These are phyloP conservation scores for Bombylius major DNA, from an alignment of 2,888 invertebrate species.

Conservation along the genomic window DNA sequence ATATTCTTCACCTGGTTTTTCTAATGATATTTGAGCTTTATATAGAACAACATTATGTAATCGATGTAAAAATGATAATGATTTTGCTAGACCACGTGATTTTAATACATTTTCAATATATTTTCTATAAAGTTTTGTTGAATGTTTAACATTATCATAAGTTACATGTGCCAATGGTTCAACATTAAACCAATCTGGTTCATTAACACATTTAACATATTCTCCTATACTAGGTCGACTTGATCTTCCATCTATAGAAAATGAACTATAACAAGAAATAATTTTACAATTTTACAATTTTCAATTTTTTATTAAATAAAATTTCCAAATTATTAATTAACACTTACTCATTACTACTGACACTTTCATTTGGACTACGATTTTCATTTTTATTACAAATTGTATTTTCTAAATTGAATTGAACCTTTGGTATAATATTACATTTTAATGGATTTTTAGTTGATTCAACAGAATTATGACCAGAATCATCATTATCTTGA, in stretches of 20 bases:
- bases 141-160: conserved; percentile 38
- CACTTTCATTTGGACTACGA: conserved; percentile 30
- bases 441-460: conserved; percentile 17
- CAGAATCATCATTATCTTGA: conserved; percentile 30
- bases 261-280: conserved; percentile 5
- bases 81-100: conserved; percentile 71
- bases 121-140: conserved; percentile 47
- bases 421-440: conserved; percentile 25
- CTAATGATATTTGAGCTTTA: conserved; percentile 58
- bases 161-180: conserved; percentile 42
- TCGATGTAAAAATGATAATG: conserved; percentile 64
- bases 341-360: conserved; percentile 34
- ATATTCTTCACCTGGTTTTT: conserved; percentile 37
- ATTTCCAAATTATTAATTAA: background rate
- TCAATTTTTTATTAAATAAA: background rate
- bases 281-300: background rate
- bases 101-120: conserved; percentile 82
- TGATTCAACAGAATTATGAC: conserved; percentile 29
- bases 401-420: conserved; percentile 30
- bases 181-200: conserved; percentile 40
- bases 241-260: background rate
- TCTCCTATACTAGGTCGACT: conserved; percentile 18
- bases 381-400: conserved; percentile 1
- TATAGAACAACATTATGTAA: conserved; percentile 54
- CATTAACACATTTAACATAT: conserved; percentile 17